phyloP scores from a whole-genome alignment of 92 coral and sea anemone genomes.

The Heteractis magnifica region DNA sequence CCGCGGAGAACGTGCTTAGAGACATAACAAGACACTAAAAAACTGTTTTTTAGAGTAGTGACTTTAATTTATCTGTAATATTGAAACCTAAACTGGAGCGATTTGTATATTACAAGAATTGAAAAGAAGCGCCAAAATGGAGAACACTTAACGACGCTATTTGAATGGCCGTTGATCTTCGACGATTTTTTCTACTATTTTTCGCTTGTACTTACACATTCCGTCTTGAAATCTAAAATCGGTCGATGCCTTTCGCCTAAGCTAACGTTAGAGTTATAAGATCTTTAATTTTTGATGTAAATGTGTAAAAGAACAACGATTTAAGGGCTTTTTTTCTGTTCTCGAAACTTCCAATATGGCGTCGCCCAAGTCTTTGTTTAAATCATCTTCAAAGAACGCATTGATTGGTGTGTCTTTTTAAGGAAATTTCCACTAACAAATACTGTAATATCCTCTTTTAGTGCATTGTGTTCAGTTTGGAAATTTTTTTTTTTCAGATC shows the following conservation, averaged over 20 bases:
- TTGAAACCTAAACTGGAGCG: slow-evolving; percentile 27
- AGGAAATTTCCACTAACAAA: not conserved
- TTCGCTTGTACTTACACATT: slow-evolving; percentile 28
- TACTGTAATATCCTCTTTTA: not conserved
- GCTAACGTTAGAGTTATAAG: not conserved
- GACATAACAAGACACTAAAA: slow-evolving; percentile 1
- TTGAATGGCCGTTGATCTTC: slow-evolving; percentile 34
- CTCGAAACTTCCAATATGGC: slow-evolving; percentile 23
- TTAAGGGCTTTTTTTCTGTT: slow-evolving; percentile 11
- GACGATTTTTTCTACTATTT: slow-evolving; percentile 34
- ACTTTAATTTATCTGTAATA: slow-evolving; percentile 22
- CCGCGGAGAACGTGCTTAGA: slow-evolving; percentile 92
- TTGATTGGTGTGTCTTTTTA: not conserved
- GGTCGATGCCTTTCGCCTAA: slow-evolving; percentile 29
- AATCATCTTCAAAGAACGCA: slow-evolving; percentile 12
- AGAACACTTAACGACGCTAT: slow-evolving; percentile 22
- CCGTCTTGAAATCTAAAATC: slow-evolving; percentile 8
- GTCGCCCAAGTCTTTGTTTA: slow-evolving; percentile 37
- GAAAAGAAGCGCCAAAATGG: slow-evolving; percentile 37
- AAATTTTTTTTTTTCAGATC: slow-evolving; percentile 9
- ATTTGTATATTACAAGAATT: slow-evolving; percentile 20
- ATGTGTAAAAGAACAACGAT: slow-evolving; percentile 2
- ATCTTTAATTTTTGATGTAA: slow-evolving; percentile 4
- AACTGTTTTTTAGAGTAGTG: slow-evolving; percentile 33
- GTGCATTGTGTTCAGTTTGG: not conserved